Base-by-base conservation (phyloP, 2,113 vertebrate genomes). In the Saccopteryx bilineata region DNA sequence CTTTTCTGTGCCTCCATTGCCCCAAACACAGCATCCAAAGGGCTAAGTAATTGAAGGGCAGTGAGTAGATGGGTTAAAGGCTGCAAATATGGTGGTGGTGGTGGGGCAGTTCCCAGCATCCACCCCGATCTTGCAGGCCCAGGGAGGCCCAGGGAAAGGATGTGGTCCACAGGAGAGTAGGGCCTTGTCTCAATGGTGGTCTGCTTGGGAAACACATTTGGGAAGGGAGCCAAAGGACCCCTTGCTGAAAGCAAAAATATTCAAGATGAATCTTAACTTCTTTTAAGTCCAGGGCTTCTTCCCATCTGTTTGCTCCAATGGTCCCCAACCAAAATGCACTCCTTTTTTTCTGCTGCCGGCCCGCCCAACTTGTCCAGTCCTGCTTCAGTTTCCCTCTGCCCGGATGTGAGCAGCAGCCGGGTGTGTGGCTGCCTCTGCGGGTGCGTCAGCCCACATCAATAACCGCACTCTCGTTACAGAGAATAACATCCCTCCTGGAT, bases 381-480 rank as follows among this genome's bases (percentile, higher is more conserved):
- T 50, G 79, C 66, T 52, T 61, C 54, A 10, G 31, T 54, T 75
- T 63, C 69, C 68, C 69, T 63, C 76, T 71, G 69, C n/a, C 78
- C 21, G 71, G 60, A 48, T 1, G 3, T 2, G 39, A 68, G 52
- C 10, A 14, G 19, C 5, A 23, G 28, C 21, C 23, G 1, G 5
- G 58, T 4, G 0, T 9, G 26, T 31, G 50, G 54, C 95, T 81
- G 46, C 1, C 2, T 19, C 13, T 50, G 33, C 65, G 48, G 72
- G 65, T 28, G 14, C 18, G 9, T 10, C 74, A 23, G 23, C 39
- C 24, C 7, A 2, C 82, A 19, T 8, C 3, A 9, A 9, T 21
- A 18, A 48, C 39, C 61, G 15, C 46, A 9, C 54, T 60, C 46
- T 26, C 0, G 0, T 48, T 11, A 68, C 0, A 3, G 71, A 56